phyloP scores from a whole-genome alignment of 2,797 vertebrate genomes.

The Lagodon rhomboides region DNA sequence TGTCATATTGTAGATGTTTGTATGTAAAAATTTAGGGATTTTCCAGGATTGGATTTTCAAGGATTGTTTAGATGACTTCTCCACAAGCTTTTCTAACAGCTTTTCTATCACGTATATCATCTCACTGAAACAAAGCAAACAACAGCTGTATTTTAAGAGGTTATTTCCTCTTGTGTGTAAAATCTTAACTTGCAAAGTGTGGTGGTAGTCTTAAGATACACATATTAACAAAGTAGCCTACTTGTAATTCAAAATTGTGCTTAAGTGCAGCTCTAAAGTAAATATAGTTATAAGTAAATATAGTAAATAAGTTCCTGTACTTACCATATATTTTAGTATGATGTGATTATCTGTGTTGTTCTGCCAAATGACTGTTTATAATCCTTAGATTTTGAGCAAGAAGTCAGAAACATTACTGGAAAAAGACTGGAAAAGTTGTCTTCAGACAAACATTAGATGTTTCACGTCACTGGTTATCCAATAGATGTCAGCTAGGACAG shows the following conservation, averaged over 20 bases:
- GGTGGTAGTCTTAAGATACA: background rate
- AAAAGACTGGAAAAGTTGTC: background rate
- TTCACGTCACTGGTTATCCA: background rate
- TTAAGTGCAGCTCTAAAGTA: background rate
- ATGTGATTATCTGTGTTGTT: background rate
- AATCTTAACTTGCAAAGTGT: background rate
- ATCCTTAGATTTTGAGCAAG: constrained; percentile 9
- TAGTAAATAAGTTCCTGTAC: too few relatives aligned
- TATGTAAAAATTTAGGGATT: background rate
- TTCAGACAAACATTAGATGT: background rate
- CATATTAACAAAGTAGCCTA: background rate
- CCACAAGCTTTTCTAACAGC: background rate
- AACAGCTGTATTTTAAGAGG: background rate
- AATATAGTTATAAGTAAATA: too few relatives aligned
- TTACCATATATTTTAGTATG: background rate
- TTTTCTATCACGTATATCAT: background rate
- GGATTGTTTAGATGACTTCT: too few relatives aligned
- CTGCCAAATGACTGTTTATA: background rate
- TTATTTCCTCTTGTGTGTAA: constrained; percentile 3
- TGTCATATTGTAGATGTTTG: background rate
- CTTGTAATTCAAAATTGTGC: background rate
- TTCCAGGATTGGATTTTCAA: background rate
- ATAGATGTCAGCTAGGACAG: background rate
- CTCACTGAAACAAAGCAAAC: background rate
- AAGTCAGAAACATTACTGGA: background rate